phyloP scores from a whole-genome alignment of 2,888 invertebrate genomes.

The Melinopterus prodromus region DNA sequence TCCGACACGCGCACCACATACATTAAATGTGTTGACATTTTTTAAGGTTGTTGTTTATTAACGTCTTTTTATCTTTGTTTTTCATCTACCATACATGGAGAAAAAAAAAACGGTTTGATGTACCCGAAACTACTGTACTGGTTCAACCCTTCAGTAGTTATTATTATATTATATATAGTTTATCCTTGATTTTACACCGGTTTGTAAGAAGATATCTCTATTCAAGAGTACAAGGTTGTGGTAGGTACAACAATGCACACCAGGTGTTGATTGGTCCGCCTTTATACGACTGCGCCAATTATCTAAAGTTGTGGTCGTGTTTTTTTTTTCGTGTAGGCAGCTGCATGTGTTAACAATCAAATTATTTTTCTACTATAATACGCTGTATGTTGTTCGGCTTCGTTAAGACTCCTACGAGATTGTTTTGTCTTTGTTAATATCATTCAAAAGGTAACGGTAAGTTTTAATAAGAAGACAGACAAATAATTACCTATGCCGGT shows the following conservation, averaged over 20 bases:
- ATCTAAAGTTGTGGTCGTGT: not conserved
- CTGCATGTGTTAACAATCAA: no score
- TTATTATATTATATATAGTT: no score
- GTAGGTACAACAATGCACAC: not conserved
- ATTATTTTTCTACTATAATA: no score
- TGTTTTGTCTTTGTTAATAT: no score
- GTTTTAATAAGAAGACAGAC: no score
- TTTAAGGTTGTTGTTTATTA: not conserved
- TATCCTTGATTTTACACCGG: not conserved
- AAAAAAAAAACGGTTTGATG: not conserved
- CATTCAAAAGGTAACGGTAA: not conserved
- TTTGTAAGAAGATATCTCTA: not conserved
- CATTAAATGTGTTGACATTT: not conserved
- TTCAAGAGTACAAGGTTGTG: not conserved
- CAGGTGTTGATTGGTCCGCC: not conserved
- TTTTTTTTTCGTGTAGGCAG: not conserved
- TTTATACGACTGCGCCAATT: not conserved
- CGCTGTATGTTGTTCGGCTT: no score
- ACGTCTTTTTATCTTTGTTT: not conserved
- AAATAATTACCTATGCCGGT: not conserved
- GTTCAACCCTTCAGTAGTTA: no score
- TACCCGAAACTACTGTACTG: not conserved
- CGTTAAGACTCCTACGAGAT: no score
- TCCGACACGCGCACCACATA: not conserved
- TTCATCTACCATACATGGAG: not conserved